Conservation (phyloP, 2,888 invertebrate species). For the Dyspetes luteomarginatus region DNA sequence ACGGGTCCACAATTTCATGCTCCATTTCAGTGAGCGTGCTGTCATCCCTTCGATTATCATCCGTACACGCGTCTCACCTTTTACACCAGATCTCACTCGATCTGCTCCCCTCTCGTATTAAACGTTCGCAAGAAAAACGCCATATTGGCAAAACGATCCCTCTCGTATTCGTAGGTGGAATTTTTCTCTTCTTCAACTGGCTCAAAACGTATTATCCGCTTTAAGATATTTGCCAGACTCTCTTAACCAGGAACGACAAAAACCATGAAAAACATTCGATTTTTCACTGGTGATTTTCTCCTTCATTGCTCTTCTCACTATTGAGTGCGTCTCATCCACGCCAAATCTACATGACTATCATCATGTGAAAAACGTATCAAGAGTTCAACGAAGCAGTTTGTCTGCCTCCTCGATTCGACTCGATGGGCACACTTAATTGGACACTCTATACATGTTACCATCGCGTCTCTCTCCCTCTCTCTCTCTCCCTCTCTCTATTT, state of each 20-base stretch:
- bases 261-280: too few species aligned
- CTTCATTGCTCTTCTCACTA: too few species aligned
- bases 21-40: constrained; percentile 76
- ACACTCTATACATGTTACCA: constrained; percentile 60
- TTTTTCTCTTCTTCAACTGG: neutral
- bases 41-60: constrained; percentile 72
- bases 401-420: constrained; percentile 34
- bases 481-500: constrained; percentile 62
- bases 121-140: neutral
- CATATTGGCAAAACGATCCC: neutral
- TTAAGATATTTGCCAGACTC: too few species aligned
- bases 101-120: neutral
- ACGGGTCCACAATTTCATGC: constrained; percentile 79
- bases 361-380: constrained; percentile 2
- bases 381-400: constrained; percentile 30
- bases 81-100: neutral
- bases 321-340: constrained; percentile 5
- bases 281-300: too few species aligned
- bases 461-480: too few species aligned
- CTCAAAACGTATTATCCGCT: too few species aligned
- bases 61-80: constrained; percentile 11
- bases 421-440: constrained; percentile 28
- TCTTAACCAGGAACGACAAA: too few species aligned
- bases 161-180: neutral
- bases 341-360: constrained; percentile 18